These are phyloP conservation scores for Pantelozetes paolii DNA, from an alignment of 2,888 invertebrate genomes.

Conservation along the genomic window DNA sequence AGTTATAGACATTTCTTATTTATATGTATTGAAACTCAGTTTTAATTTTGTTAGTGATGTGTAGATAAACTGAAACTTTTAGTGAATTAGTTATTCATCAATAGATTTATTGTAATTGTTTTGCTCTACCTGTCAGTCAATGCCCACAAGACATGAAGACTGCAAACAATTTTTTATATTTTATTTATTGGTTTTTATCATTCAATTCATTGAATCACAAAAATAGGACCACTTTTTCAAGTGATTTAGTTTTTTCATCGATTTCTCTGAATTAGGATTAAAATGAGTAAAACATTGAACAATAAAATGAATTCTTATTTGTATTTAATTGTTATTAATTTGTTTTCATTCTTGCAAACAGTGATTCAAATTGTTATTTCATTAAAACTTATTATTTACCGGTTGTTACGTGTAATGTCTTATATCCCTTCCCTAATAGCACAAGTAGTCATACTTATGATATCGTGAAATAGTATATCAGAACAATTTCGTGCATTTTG, in stretches of 20 bases:
- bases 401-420: too few species aligned
- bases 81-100: slow-evolving; percentile 9
- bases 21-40: neutral
- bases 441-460: neutral
- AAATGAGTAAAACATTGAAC: too few species aligned
- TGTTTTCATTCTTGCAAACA: too few species aligned
- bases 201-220: neutral
- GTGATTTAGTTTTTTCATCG: too few species aligned
- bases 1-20: neutral
- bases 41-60: neutral
- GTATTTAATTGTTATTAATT: too few species aligned
- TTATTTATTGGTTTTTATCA: too few species aligned
- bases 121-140: slow-evolving; percentile 6
- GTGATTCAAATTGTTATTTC: too few species aligned
- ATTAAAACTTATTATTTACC: too few species aligned
- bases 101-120: slow-evolving; percentile 6
- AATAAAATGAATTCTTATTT: too few species aligned
- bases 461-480: slow-evolving; percentile 1
- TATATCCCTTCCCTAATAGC: neutral
- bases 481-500: slow-evolving; percentile 23
- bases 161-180: neutral
- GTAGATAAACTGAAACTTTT: too few species aligned
- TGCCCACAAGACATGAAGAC: neutral
- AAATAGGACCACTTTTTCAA: too few species aligned
- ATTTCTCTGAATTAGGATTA: too few species aligned